Evolutionary conservation across 2,888 invertebrate genomes (phyloP), one percentile per base, ranked within the genome.

Genomic region (Scaptomyza flava): DNA sequence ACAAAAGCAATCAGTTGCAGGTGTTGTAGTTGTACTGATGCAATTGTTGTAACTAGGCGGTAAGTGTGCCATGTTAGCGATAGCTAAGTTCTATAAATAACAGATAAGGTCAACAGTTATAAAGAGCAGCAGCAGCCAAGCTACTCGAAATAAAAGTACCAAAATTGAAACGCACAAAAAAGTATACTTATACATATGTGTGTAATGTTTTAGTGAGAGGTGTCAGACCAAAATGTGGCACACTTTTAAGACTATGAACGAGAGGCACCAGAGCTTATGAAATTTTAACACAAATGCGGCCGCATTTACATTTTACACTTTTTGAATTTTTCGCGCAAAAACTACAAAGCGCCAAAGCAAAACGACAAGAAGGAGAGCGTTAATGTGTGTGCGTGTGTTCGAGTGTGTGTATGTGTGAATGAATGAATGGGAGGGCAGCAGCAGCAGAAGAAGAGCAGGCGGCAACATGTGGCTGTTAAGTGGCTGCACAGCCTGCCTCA

Each of bases 281-380:
- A 68, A 68, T 62, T 69, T 70, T 70, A 53, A 72, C 58, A 61
- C 48, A 70, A 81, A 71, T 70, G 77, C 62, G 79, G 84, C 59
- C 67, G 79, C 77, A 77, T 86, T 81, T 81, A 81, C 79, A 85
- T 85, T 81, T 87, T 71, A 72, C 79, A 79, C 85, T 73, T 81
- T 76, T 74, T 51, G 62, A 82, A 79, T 69, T 67, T 53, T 71
- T 65, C 65, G 54, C 66, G 47, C 61, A 36, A 48, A 38, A 38
- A 38, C 5, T 14, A 14, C 14, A 14, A 38, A 7, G 14, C 38
- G 4, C 36, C 36, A 14, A 38, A 38, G 38, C 14, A 38, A 38
- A 3, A 14, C 45, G 34, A 20, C 38, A 41, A 43, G 45, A 33
- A 23, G 8, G 12, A 14, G 12, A 11, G 6, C 17, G 34, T 17